Evolutionary conservation across 2,888 invertebrate genomes (phyloP).

Genomic region (Dichetophora obliterata): DNA sequence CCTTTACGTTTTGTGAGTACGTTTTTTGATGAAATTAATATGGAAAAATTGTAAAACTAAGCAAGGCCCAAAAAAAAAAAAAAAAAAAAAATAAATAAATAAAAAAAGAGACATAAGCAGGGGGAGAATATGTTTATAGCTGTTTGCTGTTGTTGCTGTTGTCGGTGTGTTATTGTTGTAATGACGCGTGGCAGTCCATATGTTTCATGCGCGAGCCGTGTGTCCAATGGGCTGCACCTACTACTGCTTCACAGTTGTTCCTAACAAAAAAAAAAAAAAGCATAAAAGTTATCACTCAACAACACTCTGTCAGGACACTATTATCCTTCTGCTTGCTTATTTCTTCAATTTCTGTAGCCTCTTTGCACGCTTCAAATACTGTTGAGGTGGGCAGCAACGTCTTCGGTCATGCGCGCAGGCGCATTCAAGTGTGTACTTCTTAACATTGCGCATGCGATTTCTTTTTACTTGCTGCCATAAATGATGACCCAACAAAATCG

Average conservation of each 20-base stretch:
- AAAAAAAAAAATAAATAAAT: too few relatives aligned
- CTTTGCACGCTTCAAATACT: conserved; percentile 3
- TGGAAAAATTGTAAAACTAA: neutral
- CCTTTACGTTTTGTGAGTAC: neutral
- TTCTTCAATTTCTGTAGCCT: neutral
- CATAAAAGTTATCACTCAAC: too few relatives aligned
- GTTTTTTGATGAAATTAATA: conserved; percentile 2
- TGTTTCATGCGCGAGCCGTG: neutral
- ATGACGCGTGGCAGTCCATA: conserved; percentile 17
- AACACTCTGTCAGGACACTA: neutral
- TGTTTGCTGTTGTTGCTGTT: neutral
- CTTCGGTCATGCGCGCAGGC: too few relatives aligned
- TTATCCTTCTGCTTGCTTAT: neutral
- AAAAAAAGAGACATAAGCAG: neutral
- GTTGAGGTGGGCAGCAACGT: neutral
- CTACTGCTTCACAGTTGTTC: neutral
- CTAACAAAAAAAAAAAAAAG: neutral
- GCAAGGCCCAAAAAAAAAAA: neutral
- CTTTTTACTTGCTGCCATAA: too few relatives aligned
- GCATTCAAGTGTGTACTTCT: too few relatives aligned
- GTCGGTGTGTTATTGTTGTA: neutral
- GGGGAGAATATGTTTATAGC: neutral
- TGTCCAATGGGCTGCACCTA: conserved; percentile 20
- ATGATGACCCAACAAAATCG: neutral
- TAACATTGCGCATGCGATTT: too few relatives aligned